These are phyloP conservation scores for Proales similis DNA, from an alignment of 1,140 invertebrate species.

Conservation along the genomic window DNA sequence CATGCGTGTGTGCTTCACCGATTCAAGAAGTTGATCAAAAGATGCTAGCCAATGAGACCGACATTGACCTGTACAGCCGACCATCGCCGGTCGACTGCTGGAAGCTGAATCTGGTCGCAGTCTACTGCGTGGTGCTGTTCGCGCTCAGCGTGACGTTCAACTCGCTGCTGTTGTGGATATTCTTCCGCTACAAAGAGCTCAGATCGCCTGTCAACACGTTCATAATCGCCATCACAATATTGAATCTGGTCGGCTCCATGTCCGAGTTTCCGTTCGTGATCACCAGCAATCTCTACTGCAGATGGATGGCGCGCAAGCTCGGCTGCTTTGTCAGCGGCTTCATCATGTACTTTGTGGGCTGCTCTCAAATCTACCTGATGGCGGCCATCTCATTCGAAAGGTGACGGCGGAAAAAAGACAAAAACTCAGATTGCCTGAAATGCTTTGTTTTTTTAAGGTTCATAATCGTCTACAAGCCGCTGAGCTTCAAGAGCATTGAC, in stretches of 20 bases:
- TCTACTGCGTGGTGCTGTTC: constrained; percentile 10
- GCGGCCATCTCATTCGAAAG: no score
- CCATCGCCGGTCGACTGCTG: constrained; percentile 14
- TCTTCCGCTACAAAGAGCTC: constrained; percentile 41
- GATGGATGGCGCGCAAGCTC: not conserved
- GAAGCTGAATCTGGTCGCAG: constrained; percentile 5
- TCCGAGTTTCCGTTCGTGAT: constrained; percentile 26
- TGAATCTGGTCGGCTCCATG: constrained; percentile 41
- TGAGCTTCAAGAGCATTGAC: constrained; percentile 25
- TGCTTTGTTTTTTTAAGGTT: not conserved
- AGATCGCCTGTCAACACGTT: constrained; percentile 44
- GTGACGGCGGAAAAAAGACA: not conserved
- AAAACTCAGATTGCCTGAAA: not conserved
- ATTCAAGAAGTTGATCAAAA: no score
- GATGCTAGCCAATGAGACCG: no score
- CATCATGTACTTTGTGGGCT: not conserved
- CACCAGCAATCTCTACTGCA: not conserved
- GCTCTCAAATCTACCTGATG: no score
- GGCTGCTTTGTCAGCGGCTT: not conserved
- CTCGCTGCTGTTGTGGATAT: constrained; percentile 38
- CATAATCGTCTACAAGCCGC: constrained; percentile 22
- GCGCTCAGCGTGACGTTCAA: constrained; percentile 3
- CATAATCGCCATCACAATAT: constrained; percentile 40
- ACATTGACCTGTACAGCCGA: no score
- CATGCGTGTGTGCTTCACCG: no score